Percentiles rank a stretch among this genome's conserved stretches.
Conservation (phyloP, 2,797 vertebrate species). For the Okamejei kenojei region DNA sequence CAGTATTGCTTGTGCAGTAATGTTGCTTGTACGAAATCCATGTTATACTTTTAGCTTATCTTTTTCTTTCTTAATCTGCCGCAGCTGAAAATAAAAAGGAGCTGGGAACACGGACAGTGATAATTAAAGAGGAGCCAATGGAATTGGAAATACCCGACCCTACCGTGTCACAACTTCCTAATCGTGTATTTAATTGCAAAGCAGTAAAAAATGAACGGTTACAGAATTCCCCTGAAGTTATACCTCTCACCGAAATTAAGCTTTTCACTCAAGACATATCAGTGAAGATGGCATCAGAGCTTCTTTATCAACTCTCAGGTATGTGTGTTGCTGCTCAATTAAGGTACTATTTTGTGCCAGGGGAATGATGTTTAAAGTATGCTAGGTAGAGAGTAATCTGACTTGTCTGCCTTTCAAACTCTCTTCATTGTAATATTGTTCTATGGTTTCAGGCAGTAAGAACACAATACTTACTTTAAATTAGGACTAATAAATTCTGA, state of each 20-base stretch:
- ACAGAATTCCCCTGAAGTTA: constrained; percentile 72
- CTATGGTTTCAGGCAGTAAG: background rate
- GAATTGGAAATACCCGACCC: constrained; percentile 82
- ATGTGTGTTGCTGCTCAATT: constrained; percentile 40
- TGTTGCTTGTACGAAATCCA: constrained; percentile 43
- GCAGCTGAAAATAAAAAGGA: constrained; percentile 91
- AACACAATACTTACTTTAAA: background rate
- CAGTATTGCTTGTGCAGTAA: constrained; percentile 46
- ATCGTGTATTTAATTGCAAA: constrained; percentile 77
- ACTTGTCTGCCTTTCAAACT: background rate
- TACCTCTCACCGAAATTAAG: constrained; percentile 81
- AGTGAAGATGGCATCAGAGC: constrained; percentile 98
- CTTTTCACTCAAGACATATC: constrained; percentile 99
- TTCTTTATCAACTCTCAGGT: constrained; percentile 97
- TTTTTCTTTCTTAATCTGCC: constrained; percentile 47
- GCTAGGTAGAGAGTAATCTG: background rate
- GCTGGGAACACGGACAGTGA: constrained; percentile 65
- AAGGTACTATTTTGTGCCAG: background rate
- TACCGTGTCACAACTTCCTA: constrained; percentile 43
- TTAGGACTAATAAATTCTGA: background rate
- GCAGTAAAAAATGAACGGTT: constrained; percentile 82
- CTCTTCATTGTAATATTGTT: background rate
- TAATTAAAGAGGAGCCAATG: constrained; percentile 94
- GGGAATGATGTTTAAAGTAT: background rate
- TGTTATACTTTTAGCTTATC: constrained; percentile 39